These are phyloP conservation scores for Morpho achilles DNA, from an alignment of 2,888 invertebrate genomes.

Conservation along the genomic window DNA sequence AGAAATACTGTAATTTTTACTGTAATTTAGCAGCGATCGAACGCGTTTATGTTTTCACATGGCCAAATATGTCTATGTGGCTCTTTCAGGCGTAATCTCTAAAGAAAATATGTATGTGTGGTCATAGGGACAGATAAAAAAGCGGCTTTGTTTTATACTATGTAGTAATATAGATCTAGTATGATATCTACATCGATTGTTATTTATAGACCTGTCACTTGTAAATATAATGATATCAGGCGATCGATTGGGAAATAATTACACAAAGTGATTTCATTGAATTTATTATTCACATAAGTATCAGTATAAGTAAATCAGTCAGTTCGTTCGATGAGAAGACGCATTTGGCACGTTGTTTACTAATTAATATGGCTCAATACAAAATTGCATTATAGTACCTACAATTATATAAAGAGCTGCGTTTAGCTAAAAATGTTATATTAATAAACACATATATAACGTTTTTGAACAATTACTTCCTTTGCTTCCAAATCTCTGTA, in stretches of 20 bases:
- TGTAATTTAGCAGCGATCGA: too few species aligned
- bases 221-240: too few species aligned
- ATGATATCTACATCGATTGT: too few species aligned
- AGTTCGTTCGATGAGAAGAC: conserved; percentile 70
- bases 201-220: too few species aligned
- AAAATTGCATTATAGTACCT: conserved; percentile 24
- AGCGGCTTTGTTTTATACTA: too few species aligned
- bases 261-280: conserved; percentile 35
- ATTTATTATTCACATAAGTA: conserved; percentile 46
- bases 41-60: too few species aligned
- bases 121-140: too few species aligned
- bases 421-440: conserved; percentile 4
- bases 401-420: conserved; percentile 15
- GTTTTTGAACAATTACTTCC: conserved; percentile 2
- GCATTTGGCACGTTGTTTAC: conserved; percentile 76
- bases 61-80: too few species aligned
- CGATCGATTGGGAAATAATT: conserved; percentile 13
- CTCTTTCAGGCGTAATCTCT: too few species aligned
- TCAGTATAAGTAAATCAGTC: conserved; percentile 51
- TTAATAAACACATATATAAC: conserved; percentile 4
- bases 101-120: too few species aligned
- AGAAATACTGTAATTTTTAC: too few species aligned
- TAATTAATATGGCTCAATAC: conserved; percentile 65
- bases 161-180: too few species aligned
- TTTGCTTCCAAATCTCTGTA: background rate